Evolutionary conservation across 1,140 invertebrate genomes (phyloP).

Genomic region (Babylonia areolata): DNA sequence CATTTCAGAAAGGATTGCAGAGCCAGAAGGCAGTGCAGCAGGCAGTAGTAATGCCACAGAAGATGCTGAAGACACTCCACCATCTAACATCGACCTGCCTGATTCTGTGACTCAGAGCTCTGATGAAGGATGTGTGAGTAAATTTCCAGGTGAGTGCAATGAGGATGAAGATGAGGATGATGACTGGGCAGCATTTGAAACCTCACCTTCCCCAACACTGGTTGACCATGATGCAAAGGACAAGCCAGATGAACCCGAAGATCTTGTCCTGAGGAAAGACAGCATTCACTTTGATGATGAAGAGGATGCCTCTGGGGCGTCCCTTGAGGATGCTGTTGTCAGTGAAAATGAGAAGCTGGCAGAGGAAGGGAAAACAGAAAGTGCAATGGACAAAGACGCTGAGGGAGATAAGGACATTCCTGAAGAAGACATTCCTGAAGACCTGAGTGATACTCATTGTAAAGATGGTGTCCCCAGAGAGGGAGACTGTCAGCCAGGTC

Average conservation of each 20-base stretch:
- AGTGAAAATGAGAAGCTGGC: constrained; percentile 32
- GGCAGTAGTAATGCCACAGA: neutral
- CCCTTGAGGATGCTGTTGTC: constrained; percentile 59
- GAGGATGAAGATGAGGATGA: constrained; percentile 8
- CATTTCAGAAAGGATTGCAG: neutral
- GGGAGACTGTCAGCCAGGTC: neutral
- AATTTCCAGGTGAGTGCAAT: neutral
- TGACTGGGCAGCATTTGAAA: constrained; percentile 32
- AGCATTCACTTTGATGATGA: constrained; percentile 22
- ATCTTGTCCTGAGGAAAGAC: constrained; percentile 27
- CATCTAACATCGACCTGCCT: neutral
- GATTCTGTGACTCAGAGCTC: neutral
- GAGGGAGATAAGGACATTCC: constrained; percentile 48
- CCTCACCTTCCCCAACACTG: neutral
- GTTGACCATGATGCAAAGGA: neutral
- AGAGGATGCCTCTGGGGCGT: constrained; percentile 28
- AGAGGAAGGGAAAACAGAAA: constrained; percentile 39
- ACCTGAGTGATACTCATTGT: neutral
- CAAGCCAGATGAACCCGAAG: neutral
- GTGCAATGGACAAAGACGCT: constrained; percentile 3
- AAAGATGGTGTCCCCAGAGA: neutral
- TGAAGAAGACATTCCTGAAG: constrained; percentile 16
- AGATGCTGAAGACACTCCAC: neutral
- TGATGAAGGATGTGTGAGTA: neutral
- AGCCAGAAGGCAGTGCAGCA: neutral